phyloP scores from a whole-genome alignment of 2,113 vertebrate species.

The Lanius ludovicianus region DNA sequence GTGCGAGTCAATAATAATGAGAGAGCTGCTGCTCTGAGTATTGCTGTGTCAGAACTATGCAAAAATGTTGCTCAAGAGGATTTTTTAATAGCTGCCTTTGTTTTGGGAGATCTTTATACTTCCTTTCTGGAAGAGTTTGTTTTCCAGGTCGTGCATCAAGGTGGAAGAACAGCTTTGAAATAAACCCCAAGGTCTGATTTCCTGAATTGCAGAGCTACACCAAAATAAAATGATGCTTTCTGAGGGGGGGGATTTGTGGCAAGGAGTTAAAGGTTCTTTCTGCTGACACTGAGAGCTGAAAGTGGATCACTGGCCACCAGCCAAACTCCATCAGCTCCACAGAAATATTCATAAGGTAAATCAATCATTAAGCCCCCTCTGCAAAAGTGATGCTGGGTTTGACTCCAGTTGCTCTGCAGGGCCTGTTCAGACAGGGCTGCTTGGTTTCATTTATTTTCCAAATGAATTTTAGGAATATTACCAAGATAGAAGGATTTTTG shows the following conservation, averaged over 20 bases:
- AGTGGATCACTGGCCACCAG: not conserved
- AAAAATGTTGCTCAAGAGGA: not conserved
- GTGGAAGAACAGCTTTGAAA: not conserved
- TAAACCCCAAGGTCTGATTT: not conserved
- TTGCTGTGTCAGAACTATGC: not conserved
- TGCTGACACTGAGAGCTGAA: not conserved
- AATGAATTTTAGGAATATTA: not conserved
- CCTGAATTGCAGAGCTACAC: not conserved
- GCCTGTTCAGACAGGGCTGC: not conserved
- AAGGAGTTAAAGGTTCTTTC: not conserved
- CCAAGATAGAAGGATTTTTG: not conserved
- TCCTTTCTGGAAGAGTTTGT: not conserved
- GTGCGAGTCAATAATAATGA: not conserved
- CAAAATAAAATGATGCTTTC: not conserved
- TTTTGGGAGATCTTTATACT: not conserved
- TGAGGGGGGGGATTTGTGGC: not conserved
- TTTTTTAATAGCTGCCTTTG: not conserved
- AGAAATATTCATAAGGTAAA: not conserved
- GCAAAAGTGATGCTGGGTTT: not conserved
- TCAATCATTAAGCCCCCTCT: conserved; percentile 15
- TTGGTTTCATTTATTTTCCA: not conserved
- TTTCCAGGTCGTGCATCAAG: not conserved
- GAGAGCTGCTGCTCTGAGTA: not conserved
- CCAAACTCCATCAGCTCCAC: not conserved
- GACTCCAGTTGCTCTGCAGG: not conserved